Evolutionary conservation across 2,888 invertebrate genomes (phyloP), one percentile per base, ranked within the genome.

Genomic region (Julus scanicus): DNA sequence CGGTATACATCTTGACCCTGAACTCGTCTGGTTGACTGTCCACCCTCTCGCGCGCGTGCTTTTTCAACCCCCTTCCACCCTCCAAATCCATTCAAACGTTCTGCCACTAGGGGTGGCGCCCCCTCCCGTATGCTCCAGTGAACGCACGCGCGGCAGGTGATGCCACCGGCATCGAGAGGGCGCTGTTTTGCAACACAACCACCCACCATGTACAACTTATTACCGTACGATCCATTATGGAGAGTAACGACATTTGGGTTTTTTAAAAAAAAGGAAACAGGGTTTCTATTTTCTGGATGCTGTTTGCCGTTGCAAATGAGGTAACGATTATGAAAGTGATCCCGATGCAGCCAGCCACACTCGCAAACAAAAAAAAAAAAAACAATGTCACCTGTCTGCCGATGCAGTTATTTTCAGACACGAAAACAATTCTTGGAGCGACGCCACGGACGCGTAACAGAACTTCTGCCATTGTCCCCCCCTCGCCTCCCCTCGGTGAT

Each of bases 301-400:
- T 2, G 57, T 5, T 57, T 57, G 57, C 15, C 17, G n/a, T 53
- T 15, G 53, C 53, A 15, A 57, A 57, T 57, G 57, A 57, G 57
- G 57, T 57, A 57, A 57, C 57, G 57, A 57, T 57, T 57, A 57
- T n/a, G 57, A 57, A n/a, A 57, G 17, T n/a, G 57, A n/a, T 57
- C 57, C 57, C 57, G 57, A 17, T 57, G 17, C 57, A n/a, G 4
- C 17, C n/a, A n/a, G 17, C n/a, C n/a, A n/a, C n/a, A n/a, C n/a
- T n/a, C n/a, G n/a, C n/a, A n/a, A n/a, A 57, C 4, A 57, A 53
- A 53, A 53, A 53, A 53, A 53, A 53, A 53, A 9, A 53, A 15
- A 53, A 57, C 17, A 57, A n/a, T 57, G 57, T 57, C 57, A 57
- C 57, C 57, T 57, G 57, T 57, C 57, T 57, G 57, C 17, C 57